Base-by-base conservation (phyloP, 2,113 vertebrate genomes). In the Percina caprodes region DNA sequence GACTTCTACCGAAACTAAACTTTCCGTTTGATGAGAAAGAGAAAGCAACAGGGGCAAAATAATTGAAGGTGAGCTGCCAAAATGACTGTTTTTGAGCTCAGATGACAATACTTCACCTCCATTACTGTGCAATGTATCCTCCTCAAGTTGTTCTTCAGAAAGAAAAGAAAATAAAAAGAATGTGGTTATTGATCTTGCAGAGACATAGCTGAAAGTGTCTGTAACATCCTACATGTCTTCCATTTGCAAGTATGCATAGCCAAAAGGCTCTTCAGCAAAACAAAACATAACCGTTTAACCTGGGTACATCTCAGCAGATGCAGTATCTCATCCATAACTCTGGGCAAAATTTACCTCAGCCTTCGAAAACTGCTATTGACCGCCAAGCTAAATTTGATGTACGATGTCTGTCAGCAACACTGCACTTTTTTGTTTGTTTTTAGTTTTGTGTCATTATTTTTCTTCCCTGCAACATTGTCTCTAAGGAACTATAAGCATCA, bases 71-170 rank as follows among this genome's bases (percentile, higher is more conserved):
- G 84, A 78, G 75, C 78, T 85, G 86, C 84, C 67, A 66, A 49
- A 75, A 83, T 89, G 80, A 71, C 69, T 42, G 59, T 69, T 79
- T 86, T 72, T 77, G 68, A 86, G 68, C 65, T 83, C 66, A 39
- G 61, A 80, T 68, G 87, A 89, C 65, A 76, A 93, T 94, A 91
- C 91, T 80, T 95, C 94, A 96, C 95, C 95, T 95, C 92, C 95
- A 8, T 95, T 94, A 91, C 90, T 94, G 86, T 95, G 94, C 89
- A 95, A 93, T 90, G 93, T 94, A 89, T 96, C 94, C 78, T 95
- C 95, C 90, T 96, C 95, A 81, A 95, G 95, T 95, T 95, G 94
- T 92, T 96, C 95, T 95, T 93, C 48, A 74, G 84, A 89, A 82
- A 90, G 81, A 92, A 84, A 76, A 86, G 48, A 76, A 63, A 80